These are phyloP conservation scores for Pedicia rivosa DNA, from an alignment of 2,888 invertebrate species.

Conservation along the genomic window DNA sequence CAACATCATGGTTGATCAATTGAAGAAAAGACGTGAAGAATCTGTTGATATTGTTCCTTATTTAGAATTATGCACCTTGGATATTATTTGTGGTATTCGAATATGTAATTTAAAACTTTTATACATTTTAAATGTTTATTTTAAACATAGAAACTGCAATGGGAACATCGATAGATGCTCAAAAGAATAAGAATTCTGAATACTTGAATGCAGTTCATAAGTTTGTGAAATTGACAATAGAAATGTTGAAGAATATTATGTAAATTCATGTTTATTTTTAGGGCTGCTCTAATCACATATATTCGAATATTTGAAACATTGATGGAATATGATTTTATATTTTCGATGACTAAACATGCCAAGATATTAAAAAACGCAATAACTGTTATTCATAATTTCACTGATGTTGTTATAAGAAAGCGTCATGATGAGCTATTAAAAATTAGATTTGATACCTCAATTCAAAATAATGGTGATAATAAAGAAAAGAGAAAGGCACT, in stretches of 20 bases:
- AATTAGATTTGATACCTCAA: constrained; percentile 7
- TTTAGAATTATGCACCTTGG: constrained; percentile 1
- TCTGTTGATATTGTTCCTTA: constrained; percentile 1
- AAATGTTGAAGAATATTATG: too few species aligned
- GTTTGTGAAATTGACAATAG: constrained; percentile 31
- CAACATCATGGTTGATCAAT: constrained; percentile 36
- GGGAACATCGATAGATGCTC: constrained; percentile 56
- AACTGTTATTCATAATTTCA: constrained; percentile 28
- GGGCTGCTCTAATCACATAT: constrained; percentile 26
- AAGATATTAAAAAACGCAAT: constrained; percentile 15
- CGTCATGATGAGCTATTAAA: constrained; percentile 11
- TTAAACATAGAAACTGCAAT: constrained; percentile 54
- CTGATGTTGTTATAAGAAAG: constrained; percentile 31
- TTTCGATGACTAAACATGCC: constrained; percentile 39
- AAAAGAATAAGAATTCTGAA: constrained; percentile 41
- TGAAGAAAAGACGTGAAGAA: constrained; percentile 33
- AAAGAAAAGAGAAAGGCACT: constrained; percentile 43
- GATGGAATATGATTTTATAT: constrained; percentile 24
- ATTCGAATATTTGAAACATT: constrained; percentile 28
- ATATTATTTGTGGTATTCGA: constrained; percentile 7
- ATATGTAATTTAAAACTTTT: not conserved
- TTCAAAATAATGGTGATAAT: constrained; percentile 25
- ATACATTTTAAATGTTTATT: constrained; percentile 25
- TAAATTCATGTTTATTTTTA: constrained; percentile 25
- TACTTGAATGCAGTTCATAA: constrained; percentile 54